phyloP scores from a whole-genome alignment of 2,888 invertebrate species.

The Anagyrus pseudococci region DNA sequence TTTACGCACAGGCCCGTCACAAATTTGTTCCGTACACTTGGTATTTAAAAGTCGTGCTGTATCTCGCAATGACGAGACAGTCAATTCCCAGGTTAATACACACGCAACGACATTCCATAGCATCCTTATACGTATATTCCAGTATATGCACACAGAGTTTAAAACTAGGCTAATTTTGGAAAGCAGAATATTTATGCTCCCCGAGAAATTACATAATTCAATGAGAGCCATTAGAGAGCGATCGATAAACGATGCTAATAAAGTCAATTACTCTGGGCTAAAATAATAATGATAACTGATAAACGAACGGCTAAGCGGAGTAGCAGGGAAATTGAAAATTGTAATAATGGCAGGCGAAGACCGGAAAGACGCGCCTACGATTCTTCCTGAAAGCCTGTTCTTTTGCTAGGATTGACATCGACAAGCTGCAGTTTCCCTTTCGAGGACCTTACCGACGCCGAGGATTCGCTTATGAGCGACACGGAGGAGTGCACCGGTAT shows the following conservation, averaged over 20 bases:
- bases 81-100: no score
- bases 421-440: conserved; percentile 60
- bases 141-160: no score
- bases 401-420: conserved; percentile 56
- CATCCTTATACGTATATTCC: no score
- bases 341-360: conserved; percentile 18
- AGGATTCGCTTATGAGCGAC: conserved; percentile 59
- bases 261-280: not conserved
- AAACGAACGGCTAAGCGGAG: not conserved
- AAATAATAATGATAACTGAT: not conserved
- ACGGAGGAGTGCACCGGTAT: conserved; percentile 58
- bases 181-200: no score
- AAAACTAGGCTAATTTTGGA: no score
- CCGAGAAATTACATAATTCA: no score
- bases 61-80: no score
- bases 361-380: conserved; percentile 23
- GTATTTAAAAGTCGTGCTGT: no score
- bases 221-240: no score
- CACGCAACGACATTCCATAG: no score
- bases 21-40: not conserved
- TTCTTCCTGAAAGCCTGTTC: conserved; percentile 46
- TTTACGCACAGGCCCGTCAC: not conserved
- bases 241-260: no score
- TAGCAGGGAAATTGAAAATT: not conserved
- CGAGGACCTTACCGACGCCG: conserved; percentile 59